These are phyloP conservation scores for Epirrita christyi DNA, from an alignment of 2,888 invertebrate species.

Conservation along the genomic window DNA sequence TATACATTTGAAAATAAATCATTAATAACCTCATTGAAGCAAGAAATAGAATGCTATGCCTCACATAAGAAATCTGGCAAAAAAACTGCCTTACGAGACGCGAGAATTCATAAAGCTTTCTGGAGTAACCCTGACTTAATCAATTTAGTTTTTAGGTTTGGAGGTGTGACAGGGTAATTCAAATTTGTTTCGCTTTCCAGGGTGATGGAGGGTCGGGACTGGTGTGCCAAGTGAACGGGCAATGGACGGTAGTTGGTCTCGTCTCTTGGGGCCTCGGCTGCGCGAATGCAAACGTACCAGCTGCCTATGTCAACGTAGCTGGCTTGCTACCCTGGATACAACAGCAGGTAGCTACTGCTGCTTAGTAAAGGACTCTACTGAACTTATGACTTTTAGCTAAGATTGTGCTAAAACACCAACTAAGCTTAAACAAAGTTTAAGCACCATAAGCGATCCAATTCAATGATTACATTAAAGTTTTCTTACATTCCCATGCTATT, in stretches of 20 bases:
- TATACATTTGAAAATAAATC: too few species aligned
- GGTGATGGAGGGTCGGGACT: conserved; percentile 91
- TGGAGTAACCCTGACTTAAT: too few species aligned
- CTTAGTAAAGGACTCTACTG: background rate
- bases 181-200: conserved; percentile 61
- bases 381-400: background rate
- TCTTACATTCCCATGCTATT: background rate
- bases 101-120: too few species aligned
- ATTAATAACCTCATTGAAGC: too few species aligned
- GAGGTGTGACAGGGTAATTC: too few species aligned
- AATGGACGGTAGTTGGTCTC: conserved; percentile 87
- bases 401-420: background rate
- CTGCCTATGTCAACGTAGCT: conserved; percentile 91
- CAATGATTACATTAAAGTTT: conserved; percentile 4
- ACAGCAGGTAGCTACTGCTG: conserved; percentile 68
- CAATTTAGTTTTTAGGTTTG: too few species aligned
- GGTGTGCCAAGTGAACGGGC: conserved; percentile 85
- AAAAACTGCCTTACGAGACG: too few species aligned
- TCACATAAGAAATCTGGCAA: too few species aligned
- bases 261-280: conserved; percentile 91
- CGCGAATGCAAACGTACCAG: conserved; percentile 88
- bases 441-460: background rate
- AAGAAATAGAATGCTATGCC: too few species aligned
- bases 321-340: conserved; percentile 88
- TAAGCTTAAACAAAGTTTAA: too few species aligned